Percentiles rank a stretch among this genome's conserved stretches.
Evolutionary conservation across 2,888 invertebrate species (phyloP).

Genomic region (Camponotus fellah): DNA sequence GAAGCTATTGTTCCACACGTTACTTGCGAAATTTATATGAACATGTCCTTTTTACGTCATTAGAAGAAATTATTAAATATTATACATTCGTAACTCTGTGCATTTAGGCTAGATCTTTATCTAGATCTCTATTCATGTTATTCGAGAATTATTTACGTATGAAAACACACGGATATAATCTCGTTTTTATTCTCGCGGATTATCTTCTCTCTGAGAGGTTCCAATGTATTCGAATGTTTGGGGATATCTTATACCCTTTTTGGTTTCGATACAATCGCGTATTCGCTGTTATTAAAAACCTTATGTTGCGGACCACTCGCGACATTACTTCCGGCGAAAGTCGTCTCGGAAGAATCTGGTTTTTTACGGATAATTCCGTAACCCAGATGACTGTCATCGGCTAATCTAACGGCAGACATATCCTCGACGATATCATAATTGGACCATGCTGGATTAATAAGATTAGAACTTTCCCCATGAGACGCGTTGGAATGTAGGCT

Average conservation of each 20-base stretch:
- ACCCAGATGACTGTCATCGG: conserved; percentile 93
- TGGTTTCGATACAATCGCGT: conserved; percentile 94
- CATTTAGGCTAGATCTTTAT: too few relatives aligned
- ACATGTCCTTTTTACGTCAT: too few relatives aligned
- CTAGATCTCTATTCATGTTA: too few relatives aligned
- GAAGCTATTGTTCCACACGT: too few relatives aligned
- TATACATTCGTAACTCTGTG: too few relatives aligned
- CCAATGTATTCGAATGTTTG: conserved; percentile 19
- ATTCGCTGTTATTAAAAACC: conserved; percentile 92
- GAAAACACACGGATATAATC: too few relatives aligned
- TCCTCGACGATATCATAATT: conserved; percentile 92
- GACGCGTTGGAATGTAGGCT: conserved; percentile 73
- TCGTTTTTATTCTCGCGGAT: too few relatives aligned
- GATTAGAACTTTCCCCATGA: conserved; percentile 64
- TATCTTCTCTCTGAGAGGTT: too few relatives aligned
- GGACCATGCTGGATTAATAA: conserved; percentile 87
- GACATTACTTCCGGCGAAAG: conserved; percentile 73
- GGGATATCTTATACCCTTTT: conserved; percentile 90
- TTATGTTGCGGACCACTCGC: conserved; percentile 89
- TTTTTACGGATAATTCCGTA: conserved; percentile 92
- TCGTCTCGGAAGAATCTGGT: conserved; percentile 83
- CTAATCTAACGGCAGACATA: conserved; percentile 91
- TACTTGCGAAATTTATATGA: too few relatives aligned
- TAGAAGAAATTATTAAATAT: too few relatives aligned
- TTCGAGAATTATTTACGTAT: too few relatives aligned